Conservation (phyloP, 2,888 invertebrate species). For the Stictocephala bisonia region DNA sequence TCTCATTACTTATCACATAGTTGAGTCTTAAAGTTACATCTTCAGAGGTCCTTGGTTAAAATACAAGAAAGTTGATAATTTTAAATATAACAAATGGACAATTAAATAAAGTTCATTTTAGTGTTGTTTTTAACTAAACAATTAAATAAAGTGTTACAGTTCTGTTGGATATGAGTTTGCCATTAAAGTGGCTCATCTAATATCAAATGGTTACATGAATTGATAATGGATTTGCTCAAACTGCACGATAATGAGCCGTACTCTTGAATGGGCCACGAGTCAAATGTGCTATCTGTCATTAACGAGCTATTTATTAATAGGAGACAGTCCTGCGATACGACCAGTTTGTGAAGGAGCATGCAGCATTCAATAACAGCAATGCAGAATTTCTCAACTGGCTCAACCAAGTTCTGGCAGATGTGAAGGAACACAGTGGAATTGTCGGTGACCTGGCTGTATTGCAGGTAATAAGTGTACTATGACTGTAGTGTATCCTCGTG, state of each 20-base stretch:
- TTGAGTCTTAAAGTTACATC: no score
- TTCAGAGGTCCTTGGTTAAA: no score
- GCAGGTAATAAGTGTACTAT: no score
- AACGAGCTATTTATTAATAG: conserved; percentile 60
- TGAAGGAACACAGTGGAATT: conserved; percentile 83
- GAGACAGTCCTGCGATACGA: conserved; percentile 87
- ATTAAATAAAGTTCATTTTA: no score
- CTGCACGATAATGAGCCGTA: not conserved
- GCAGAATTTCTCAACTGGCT: conserved; percentile 81
- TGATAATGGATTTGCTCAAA: not conserved
- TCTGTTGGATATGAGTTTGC: no score
- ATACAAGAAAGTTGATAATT: no score
- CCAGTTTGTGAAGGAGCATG: conserved; percentile 87
- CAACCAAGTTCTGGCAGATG: conserved; percentile 75
- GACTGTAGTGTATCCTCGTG: no score
- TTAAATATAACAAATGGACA: no score
- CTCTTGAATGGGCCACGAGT: not conserved
- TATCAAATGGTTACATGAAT: not conserved
- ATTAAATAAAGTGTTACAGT: no score
- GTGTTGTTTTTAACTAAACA: no score
- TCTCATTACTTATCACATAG: no score
- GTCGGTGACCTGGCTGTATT: conserved; percentile 87
- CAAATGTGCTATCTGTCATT: not conserved
- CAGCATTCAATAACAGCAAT: conserved; percentile 77
- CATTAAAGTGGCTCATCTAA: no score